Evolutionary conservation across 2,113 vertebrate species (phyloP).

Genomic region (Corythornis vintsioides): DNA sequence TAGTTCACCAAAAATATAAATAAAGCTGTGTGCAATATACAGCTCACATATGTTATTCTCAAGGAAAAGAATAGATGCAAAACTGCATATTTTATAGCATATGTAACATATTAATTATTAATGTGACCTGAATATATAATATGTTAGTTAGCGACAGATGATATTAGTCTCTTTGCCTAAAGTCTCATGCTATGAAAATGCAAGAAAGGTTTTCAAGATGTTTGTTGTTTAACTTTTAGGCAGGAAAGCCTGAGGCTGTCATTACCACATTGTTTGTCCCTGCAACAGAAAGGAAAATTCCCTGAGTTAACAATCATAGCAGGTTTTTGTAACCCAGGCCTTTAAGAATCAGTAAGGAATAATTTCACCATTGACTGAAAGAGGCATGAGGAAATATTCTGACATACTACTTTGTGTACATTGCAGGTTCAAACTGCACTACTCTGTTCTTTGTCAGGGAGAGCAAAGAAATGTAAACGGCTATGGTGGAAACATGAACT

Average conservation of each 20-base stretch:
- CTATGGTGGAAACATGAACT: background rate
- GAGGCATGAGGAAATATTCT: background rate
- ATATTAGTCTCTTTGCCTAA: constrained; percentile 36
- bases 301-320: background rate
- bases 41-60: background rate
- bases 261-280: background rate
- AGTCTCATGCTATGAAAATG: constrained; percentile 18
- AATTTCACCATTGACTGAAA: background rate
- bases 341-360: background rate
- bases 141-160: constrained; percentile 25
- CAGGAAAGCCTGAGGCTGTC: background rate
- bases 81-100: constrained; percentile 16
- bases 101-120: constrained; percentile 42
- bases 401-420: background rate
- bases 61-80: constrained; percentile 22
- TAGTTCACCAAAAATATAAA: constrained; percentile 24
- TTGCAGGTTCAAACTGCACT: background rate
- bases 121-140: constrained; percentile 37
- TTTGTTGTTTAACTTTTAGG: background rate
- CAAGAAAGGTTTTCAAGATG: constrained; percentile 38
- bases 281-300: background rate
- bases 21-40: background rate
- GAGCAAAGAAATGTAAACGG: background rate
- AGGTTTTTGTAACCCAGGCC: background rate
- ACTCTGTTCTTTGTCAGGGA: background rate